Percentiles rank a stretch among this genome's conserved stretches.
phyloP scores from a whole-genome alignment of 2,888 invertebrate species.

The Xestia rhomboidea region DNA sequence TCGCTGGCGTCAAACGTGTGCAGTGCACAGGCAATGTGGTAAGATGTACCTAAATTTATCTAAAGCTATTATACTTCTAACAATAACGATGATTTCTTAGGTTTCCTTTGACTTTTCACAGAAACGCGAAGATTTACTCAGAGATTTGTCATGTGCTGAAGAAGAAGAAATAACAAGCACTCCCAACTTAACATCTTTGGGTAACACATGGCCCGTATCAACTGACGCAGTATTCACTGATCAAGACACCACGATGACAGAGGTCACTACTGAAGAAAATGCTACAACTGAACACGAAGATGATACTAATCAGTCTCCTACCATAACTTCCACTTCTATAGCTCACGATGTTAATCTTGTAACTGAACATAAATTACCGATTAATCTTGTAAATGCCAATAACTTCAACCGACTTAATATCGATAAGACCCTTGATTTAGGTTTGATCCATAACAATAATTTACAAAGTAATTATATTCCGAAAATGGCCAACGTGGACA shows the following conservation, averaged over 20 bases:
- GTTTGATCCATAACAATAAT: constrained; percentile 76
- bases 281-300: constrained; percentile 77
- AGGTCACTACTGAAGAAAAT: constrained; percentile 77
- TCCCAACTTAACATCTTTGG: constrained; percentile 69
- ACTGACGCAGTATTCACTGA: constrained; percentile 76
- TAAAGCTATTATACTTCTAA: background rate
- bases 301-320: constrained; percentile 73
- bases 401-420: constrained; percentile 69
- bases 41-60: constrained; percentile 70
- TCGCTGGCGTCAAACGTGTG: constrained; percentile 93
- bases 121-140: constrained; percentile 92
- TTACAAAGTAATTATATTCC: constrained; percentile 84
- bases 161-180: constrained; percentile 84
- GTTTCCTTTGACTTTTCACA: constrained; percentile 74
- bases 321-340: constrained; percentile 69
- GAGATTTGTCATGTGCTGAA: constrained; percentile 91
- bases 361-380: constrained; percentile 55
- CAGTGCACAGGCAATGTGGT: constrained; percentile 94
- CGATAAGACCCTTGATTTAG: constrained; percentile 75
- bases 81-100: background rate
- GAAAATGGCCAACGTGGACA: constrained; percentile 74
- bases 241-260: constrained; percentile 76
- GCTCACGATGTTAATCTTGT: constrained; percentile 55
- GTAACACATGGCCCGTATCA: constrained; percentile 72
- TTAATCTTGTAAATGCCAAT: constrained; percentile 59